Base-by-base conservation (phyloP, 2,888 invertebrate species). In the Caenorhabditis sp. region DNA sequence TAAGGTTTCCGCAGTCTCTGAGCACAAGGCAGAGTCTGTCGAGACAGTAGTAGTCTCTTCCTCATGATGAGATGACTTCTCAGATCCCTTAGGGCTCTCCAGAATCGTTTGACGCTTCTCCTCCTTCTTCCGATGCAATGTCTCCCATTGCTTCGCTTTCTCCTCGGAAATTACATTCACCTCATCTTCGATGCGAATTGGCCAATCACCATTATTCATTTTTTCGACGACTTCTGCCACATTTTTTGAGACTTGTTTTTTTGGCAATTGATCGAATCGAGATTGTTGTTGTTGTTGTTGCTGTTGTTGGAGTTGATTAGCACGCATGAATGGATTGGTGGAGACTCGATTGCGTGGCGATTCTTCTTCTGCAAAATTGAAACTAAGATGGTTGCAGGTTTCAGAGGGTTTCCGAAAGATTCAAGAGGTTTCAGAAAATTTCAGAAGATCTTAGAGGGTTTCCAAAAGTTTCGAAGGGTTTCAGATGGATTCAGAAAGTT, bases 151-250 rank as follows among this genome's bases (percentile, higher is more conserved):
- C 8, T 71, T 57, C 4, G 77, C 73, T 31, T 77, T 80, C 43
- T 27, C 31, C 31, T 49, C 38, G 10, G 31, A 4, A 10, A 31
- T 10, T 4, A 31, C 31, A 20, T 20, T 36, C 1, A 25, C 23
- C 14, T 77, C 80, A 20, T 80, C 77, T 5, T 77, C 80, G 8
- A 80, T 71, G 38, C 66, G 63, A 62, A 80, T 80, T 17, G 80
- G 80, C 80, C 80, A 80, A 53, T 80, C 80, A 2, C 80, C 80
- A 59, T 67, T 76, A 63, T 80, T 80, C 80, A 80, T 80, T 59
- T 80, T 80, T 59, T 80, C 78, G 12, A 80, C 80, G 1, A 80
- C 80, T 61, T 80, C 77, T 20, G 73, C 74, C 21, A 80, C 80
- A 56, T 80, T 80, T 52, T 77, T 76, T 26, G 70, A 67, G n/a